Conservation (phyloP, 2,113 vertebrate species). For the Dipodomys merriami region DNA sequence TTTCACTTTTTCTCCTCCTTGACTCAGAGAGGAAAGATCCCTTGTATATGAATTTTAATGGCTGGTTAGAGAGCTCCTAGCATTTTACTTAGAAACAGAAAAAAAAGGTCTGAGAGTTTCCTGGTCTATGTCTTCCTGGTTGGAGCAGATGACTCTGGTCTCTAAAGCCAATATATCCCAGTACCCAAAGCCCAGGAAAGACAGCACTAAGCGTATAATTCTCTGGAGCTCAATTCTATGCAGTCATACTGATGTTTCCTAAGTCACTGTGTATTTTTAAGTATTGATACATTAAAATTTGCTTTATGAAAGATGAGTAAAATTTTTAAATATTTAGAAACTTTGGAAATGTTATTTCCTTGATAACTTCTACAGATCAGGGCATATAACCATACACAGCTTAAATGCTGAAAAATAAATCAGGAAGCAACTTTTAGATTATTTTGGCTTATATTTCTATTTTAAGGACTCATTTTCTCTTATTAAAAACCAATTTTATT, state of each 20-base stretch:
- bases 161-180: no score
- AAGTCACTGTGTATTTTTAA: slow-evolving; percentile 81
- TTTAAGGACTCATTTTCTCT: slow-evolving; percentile 68
- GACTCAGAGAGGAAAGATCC: slow-evolving; percentile 45
- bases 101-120: slow-evolving; percentile 47
- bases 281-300: slow-evolving; percentile 76
- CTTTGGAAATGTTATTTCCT: slow-evolving; percentile 75
- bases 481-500: slow-evolving; percentile 63
- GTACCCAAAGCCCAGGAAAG: slow-evolving; percentile 71
- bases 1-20: slow-evolving; percentile 31
- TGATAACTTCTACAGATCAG: slow-evolving; percentile 77
- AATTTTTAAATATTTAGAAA: slow-evolving; percentile 66
- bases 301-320: slow-evolving; percentile 77
- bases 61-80: slow-evolving; percentile 66
- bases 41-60: slow-evolving; percentile 47
- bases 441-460: slow-evolving; percentile 68
- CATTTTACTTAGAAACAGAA: slow-evolving; percentile 57
- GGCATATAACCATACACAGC: slow-evolving; percentile 73
- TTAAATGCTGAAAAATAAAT: slow-evolving; percentile 72
- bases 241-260: slow-evolving; percentile 77
- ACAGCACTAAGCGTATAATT: slow-evolving; percentile 44
- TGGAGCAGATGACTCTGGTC: slow-evolving; percentile 68
- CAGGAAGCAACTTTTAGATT: slow-evolving; percentile 76
- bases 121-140: slow-evolving; percentile 63
- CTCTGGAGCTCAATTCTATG: slow-evolving; percentile 78